Base-by-base conservation (phyloP, 1,140 invertebrate genomes). In the Archivesica marissinica region DNA sequence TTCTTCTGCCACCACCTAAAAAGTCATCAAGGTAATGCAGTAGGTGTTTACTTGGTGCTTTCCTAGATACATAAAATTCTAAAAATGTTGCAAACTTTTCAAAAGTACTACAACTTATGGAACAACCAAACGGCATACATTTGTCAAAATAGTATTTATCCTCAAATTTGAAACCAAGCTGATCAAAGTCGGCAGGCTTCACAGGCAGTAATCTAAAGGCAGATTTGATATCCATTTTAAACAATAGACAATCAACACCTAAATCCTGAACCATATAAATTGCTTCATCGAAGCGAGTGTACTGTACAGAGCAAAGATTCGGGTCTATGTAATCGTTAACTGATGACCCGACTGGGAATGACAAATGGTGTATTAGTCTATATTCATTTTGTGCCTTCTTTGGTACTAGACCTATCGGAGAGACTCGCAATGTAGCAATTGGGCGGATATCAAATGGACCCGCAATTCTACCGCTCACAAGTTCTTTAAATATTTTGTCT, bases 281-380 rank as follows among this genome's bases (percentile, higher is more conserved):
- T 0, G 86, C 87, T 54, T 80, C 59, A 28, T 88, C 86, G 28
- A 88, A 85, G 13, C 17, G 64, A 11, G 83, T 52, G 47, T 88
- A 88, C 56, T 70, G 61, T 15, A 89, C 59, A 15, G 68, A 86
- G 44, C 50, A 87, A 28, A 66, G 11, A 0, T 78, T 76, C 38
- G 85, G 85, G n/a, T 84, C 77, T 17, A 89, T 89, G 30, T 79
- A 66, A 23, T 81, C 80, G 52, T 87, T 87, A n/a, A n/a, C n/a
- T 15, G 74, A 68, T 20, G 59, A 1, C 11, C 74, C 61, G 17
- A 79, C 47, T 20, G 81, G 76, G 47, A 54, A 80, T 7, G 76
- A 80, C 35, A 84, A 35, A 50, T 87, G 64, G 35, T 84, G 41
- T 17, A 88, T 86, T 2, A 86, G 9, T 17, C 74, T 76, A 59